These are phyloP conservation scores for Seira sanloemensis DNA, from an alignment of 2,888 invertebrate species.

Conservation along the genomic window DNA sequence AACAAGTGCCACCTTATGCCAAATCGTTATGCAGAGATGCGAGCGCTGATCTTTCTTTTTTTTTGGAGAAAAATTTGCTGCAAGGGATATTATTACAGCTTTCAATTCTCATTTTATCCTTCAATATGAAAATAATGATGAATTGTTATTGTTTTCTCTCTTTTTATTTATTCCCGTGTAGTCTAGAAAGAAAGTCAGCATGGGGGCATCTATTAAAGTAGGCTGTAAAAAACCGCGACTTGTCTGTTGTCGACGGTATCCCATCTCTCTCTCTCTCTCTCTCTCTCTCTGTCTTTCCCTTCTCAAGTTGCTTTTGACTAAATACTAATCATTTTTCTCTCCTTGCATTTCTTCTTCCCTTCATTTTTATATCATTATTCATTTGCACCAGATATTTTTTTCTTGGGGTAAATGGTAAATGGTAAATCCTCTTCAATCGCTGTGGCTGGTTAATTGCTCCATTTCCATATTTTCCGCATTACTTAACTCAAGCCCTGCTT, in stretches of 20 bases:
- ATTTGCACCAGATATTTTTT: conserved; percentile 4
- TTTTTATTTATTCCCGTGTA: not conserved
- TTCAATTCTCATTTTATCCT: conserved; percentile 19
- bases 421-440: not conserved
- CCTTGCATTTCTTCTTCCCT: too few relatives aligned
- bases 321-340: too few relatives aligned
- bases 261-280: too few relatives aligned
- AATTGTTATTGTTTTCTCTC: conserved; percentile 24
- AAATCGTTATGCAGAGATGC: not conserved
- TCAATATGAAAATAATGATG: conserved; percentile 27
- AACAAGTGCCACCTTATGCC: not conserved
- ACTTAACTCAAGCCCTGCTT: conserved; percentile 16
- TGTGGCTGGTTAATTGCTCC: conserved; percentile 28
- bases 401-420: not conserved
- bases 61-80: not conserved
- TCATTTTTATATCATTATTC: conserved; percentile 4
- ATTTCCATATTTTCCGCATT: conserved; percentile 57
- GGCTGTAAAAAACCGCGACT: not conserved
- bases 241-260: too few relatives aligned
- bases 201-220: conserved; percentile 18
- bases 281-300: too few relatives aligned
- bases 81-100: conserved; percentile 15
- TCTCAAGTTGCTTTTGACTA: too few relatives aligned
- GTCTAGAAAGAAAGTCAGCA: conserved; percentile 25
- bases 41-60: too few relatives aligned